Evolutionary conservation across 2,113 vertebrate species (phyloP).

Genomic region (Turnix velox): DNA sequence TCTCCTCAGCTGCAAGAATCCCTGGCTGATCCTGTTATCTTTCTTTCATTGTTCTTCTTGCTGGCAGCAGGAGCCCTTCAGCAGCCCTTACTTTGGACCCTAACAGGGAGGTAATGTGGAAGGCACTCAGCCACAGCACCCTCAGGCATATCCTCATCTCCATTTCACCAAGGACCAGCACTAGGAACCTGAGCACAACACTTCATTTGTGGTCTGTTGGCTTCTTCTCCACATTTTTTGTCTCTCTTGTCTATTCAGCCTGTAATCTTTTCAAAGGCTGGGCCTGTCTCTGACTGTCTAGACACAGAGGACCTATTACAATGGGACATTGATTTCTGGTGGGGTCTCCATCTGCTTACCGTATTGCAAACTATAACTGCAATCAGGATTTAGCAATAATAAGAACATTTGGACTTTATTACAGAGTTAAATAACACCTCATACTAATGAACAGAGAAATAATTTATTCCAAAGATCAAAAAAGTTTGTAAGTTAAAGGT

Average conservation of each 20-base stretch:
- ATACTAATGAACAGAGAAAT: neutral
- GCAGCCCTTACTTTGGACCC: neutral
- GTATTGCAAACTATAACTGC: constrained; percentile 1
- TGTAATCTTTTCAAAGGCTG: constrained; percentile 49
- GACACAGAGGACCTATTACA: constrained; percentile 50
- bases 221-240: constrained; percentile 49
- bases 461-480: constrained; percentile 51
- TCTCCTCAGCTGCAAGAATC: neutral
- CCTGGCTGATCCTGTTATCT: constrained; percentile 27
- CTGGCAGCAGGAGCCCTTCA: constrained; percentile 3
- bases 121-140: neutral
- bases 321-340: constrained; percentile 53
- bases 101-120: neutral
- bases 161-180: neutral
- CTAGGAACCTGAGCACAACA: constrained; percentile 43
- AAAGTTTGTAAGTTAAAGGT: neutral
- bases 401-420: constrained; percentile 42
- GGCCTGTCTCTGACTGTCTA: constrained; percentile 50
- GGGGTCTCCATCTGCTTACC: constrained; percentile 48
- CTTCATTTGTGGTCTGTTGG: constrained; percentile 48
- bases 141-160: neutral
- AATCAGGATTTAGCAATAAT: constrained; percentile 12
- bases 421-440: neutral
- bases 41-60: neutral
- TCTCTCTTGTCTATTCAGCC: constrained; percentile 57